Conservation (phyloP, 2,888 invertebrate genomes). For the Nineta flava region DNA sequence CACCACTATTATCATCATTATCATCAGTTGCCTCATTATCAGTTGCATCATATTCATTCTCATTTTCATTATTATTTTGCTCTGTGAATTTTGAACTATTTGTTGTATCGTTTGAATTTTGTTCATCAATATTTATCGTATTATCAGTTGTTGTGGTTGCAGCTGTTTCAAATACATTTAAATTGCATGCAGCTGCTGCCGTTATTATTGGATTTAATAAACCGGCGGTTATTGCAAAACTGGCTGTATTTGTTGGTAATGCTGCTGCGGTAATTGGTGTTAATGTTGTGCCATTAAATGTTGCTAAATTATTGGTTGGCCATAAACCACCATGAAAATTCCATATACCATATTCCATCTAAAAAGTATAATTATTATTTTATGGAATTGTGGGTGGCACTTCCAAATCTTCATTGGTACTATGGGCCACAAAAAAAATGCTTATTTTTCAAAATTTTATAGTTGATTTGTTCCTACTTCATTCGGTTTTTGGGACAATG, state of each 20-base stretch:
- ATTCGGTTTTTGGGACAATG: no score
- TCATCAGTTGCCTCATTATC: slow-evolving; percentile 7
- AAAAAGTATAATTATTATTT: no score
- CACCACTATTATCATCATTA: slow-evolving; percentile 4
- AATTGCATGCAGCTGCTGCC: slow-evolving; percentile 1
- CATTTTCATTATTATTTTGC: slow-evolving; percentile 7
- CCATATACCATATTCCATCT: slow-evolving; percentile 9
- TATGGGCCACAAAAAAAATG: no score
- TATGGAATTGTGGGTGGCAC: no score
- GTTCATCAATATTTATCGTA: background rate
- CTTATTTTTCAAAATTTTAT: no score
- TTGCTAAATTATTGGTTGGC: slow-evolving; percentile 3
- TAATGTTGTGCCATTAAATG: slow-evolving; percentile 3
- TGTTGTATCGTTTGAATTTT: background rate
- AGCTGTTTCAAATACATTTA: background rate
- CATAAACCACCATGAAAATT: slow-evolving; percentile 6
- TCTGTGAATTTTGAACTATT: background rate
- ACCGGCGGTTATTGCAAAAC: slow-evolving; percentile 2
- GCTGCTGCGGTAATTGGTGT: slow-evolving; percentile 4
- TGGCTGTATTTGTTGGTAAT: background rate
- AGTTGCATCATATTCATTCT: slow-evolving; percentile 10
- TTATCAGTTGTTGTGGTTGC: background rate
- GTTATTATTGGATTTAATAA: background rate
- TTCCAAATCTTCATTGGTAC: no score
- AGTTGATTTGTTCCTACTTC: no score